Evolutionary conservation across 2,113 vertebrate genomes (phyloP), one percentile per base, ranked within the genome.

Genomic region (Isichthys henryi): DNA sequence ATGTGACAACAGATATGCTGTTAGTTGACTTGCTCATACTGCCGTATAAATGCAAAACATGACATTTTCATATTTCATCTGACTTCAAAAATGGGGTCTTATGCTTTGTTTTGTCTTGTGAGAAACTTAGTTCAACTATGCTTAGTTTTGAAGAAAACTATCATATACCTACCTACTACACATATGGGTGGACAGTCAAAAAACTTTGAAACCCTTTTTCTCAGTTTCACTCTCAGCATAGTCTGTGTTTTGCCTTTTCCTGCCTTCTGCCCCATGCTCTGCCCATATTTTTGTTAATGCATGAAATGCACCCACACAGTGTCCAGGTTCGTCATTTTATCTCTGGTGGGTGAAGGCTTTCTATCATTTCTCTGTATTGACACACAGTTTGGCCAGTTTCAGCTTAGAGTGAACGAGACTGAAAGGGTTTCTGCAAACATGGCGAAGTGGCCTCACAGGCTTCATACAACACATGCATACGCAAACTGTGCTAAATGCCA

Each of bases 401-500:
- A 50, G 19, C 49, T 31, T n/a, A 31, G 27, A 23, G n/a, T 52
- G 84, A 31, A 86, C 0, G 1, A 48, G 85, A 52, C 27, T 35
- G 49, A 53, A 86, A 86, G 85, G 49, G n/a, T 31, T 52, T 86
- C 85, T 52, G 49, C 85, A 86, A 53, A 53, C 85, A 86, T 6
- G 48, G 9, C 49, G n/a, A 31, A 52, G 11, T 52, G 87, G 46
- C 46, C 74, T 89, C 53, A 39, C 35, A 62, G 88, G 52, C 52
- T 9, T 8, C 31, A 49, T 49, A 43, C 31, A 53, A 90, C 48
- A 53, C 48, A 87, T 52, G 45, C 85, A 86, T 52, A 86, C 27
- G 27, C 84, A 87, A 74, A 46, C 58, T 86, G 83, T 7, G 11
- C 53, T 45, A 89, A 90, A 90, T 90, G 85, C 84, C 89, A 90